A percentile compares a stretch with the other conserved stretches of the same genome.
These are phyloP conservation scores for Phengaris arion DNA, from an alignment of 2,888 invertebrate genomes.

Conservation along the genomic window DNA sequence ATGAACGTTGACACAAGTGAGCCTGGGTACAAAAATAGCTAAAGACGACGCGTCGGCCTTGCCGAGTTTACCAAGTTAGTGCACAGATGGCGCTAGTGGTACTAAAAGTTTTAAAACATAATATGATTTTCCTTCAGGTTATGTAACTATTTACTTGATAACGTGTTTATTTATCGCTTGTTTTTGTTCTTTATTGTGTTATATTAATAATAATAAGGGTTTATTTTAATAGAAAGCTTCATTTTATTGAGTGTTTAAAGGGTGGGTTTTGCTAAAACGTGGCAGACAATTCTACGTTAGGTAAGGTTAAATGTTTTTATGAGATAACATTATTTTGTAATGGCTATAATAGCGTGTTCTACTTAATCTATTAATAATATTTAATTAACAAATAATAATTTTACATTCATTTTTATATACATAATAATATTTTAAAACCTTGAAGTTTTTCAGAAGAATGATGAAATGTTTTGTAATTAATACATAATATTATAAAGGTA, in stretches of 20 bases:
- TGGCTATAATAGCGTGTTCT: too few species aligned
- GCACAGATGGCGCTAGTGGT: conserved; percentile 62
- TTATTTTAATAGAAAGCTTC: not conserved
- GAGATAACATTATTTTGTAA: too few species aligned
- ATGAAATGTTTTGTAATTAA: not conserved
- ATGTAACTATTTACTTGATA: conserved; percentile 27
- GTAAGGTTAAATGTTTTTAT: too few species aligned
- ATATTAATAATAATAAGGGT: not conserved
- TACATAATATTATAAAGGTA: too few species aligned
- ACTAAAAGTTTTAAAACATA: conserved; percentile 41
- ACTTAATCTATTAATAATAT: too few species aligned
- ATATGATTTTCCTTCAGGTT: conserved; percentile 43
- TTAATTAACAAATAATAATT: too few species aligned
- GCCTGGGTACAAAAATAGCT: conserved; percentile 45
- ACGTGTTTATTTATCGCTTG: not conserved
- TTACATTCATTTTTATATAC: not conserved
- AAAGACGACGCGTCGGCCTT: conserved; percentile 40
- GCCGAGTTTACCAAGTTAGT: conserved; percentile 59
- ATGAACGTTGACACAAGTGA: conserved; percentile 41
- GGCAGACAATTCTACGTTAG: too few species aligned
- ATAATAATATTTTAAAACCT: not conserved
- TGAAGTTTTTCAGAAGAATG: not conserved
- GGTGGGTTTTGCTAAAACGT: too few species aligned
- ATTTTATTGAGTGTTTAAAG: too few species aligned
- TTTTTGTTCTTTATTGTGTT: not conserved